Percentiles rank a stretch among this genome's conserved stretches.
Conservation (phyloP, 2,888 invertebrate species). For the Apocheima hispidaria region DNA sequence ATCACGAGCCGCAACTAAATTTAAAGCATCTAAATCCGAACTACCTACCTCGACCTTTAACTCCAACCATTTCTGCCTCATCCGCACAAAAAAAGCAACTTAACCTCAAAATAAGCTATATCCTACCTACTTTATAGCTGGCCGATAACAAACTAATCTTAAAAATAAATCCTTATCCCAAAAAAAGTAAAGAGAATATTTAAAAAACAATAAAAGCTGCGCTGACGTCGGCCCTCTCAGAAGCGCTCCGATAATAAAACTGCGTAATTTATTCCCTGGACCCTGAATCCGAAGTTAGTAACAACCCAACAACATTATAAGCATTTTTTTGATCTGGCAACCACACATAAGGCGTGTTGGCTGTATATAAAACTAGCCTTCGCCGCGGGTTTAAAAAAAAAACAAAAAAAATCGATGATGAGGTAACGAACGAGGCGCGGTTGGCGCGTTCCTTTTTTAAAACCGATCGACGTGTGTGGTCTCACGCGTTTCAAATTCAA, state of each 20-base stretch:
- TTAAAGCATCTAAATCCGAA: neutral
- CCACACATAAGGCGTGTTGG: constrained; percentile 43
- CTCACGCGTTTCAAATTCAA: constrained; percentile 44
- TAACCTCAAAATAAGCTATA: constrained; percentile 50
- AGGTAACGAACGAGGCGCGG: constrained; percentile 85
- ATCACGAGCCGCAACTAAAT: neutral
- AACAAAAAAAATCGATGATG: constrained; percentile 80
- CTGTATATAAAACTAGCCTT: constrained; percentile 79
- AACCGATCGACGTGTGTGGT: constrained; percentile 82
- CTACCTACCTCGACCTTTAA: neutral
- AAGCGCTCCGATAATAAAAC: constrained; percentile 73
- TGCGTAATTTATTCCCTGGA: constrained; percentile 71
- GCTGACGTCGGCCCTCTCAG: constrained; percentile 66
- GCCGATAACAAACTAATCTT: constrained; percentile 80
- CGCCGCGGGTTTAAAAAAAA: constrained; percentile 64
- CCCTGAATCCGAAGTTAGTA: constrained; percentile 58
- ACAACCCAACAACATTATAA: constrained; percentile 75
- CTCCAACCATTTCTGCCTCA: constrained; percentile 16
- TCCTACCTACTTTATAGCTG: constrained; percentile 74
- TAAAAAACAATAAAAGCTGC: constrained; percentile 79
- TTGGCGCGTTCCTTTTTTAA: constrained; percentile 83
- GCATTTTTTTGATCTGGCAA: constrained; percentile 47
- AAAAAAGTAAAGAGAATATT: constrained; percentile 63
- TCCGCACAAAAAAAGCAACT: constrained; percentile 34
- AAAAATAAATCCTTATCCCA: constrained; percentile 55